These are phyloP conservation scores for Cataglyphis altisquamis DNA, from an alignment of 2,888 invertebrate genomes.

Conservation along the genomic window DNA sequence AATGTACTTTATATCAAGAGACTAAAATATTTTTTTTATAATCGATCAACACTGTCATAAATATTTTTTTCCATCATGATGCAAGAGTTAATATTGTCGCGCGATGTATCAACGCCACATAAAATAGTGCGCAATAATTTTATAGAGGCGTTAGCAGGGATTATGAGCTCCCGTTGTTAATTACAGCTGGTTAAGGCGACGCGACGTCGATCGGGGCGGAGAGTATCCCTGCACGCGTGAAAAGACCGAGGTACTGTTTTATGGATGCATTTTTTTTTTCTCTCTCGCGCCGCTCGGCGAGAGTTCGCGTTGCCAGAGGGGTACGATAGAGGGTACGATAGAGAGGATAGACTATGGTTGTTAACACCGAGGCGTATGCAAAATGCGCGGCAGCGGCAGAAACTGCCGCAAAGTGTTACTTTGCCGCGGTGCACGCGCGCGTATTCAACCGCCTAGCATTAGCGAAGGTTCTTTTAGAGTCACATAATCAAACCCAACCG, in stretches of 20 bases:
- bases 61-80: too few species aligned
- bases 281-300: conserved; percentile 38
- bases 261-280: conserved; percentile 60
- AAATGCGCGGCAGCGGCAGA: conserved; percentile 63
- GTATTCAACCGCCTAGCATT: conserved; percentile 28
- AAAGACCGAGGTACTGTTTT: conserved; percentile 32
- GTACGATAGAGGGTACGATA: conserved; percentile 13
- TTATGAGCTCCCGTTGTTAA: conserved; percentile 59
- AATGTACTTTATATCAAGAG: neutral
- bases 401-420: conserved; percentile 66
- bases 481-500: conserved; percentile 50
- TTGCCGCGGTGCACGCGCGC: conserved; percentile 57
- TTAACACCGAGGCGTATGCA: conserved; percentile 67
- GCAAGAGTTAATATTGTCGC: conserved; percentile 12
- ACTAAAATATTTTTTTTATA: neutral
- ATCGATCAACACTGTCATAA: neutral
- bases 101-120: neutral
- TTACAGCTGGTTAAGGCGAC: conserved; percentile 57
- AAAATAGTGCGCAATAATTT: conserved; percentile 39
- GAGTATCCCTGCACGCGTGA: conserved; percentile 31
- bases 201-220: conserved; percentile 25
- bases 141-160: conserved; percentile 49
- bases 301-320: conserved; percentile 13
- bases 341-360: conserved; percentile 57
- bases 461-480: conserved; percentile 43